These are phyloP conservation scores for Urocynchramus pylzowi DNA, from an alignment of 2,113 vertebrate genomes.

Conservation along the genomic window DNA sequence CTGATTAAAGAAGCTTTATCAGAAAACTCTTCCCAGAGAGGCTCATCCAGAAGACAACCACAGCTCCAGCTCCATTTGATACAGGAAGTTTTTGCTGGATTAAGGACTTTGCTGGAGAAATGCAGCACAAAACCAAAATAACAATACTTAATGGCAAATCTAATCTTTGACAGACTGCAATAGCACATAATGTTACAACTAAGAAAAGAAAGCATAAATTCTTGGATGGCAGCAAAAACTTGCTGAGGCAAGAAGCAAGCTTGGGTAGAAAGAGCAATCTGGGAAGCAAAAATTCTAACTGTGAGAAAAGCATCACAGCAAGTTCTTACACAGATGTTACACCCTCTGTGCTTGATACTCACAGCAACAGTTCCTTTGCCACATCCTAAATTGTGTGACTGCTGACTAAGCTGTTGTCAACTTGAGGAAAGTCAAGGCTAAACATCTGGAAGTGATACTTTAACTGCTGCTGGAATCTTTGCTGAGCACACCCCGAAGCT, in stretches of 20 bases:
- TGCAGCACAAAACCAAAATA: not conserved
- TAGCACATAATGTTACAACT: not conserved
- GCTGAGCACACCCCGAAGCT: not conserved
- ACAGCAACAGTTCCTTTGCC: not conserved
- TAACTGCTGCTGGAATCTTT: not conserved
- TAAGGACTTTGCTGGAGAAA: not conserved
- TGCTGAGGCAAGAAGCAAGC: not conserved
- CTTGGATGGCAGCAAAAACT: not conserved
- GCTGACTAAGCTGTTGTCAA: not conserved
- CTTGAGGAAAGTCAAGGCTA: not conserved
- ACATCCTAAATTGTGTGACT: not conserved
- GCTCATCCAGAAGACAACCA: not conserved
- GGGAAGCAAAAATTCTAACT: not conserved
- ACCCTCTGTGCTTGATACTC: not conserved
- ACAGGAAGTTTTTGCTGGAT: not conserved
- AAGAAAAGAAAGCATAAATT: not conserved
- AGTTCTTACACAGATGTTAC: not conserved
- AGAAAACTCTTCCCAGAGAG: not conserved
- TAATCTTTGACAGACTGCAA: not conserved
- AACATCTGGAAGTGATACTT: not conserved
- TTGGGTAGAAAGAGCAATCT: not conserved
- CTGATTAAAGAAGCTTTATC: not conserved
- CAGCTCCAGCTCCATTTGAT: not conserved
- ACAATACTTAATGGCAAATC: not conserved
- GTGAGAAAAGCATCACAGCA: not conserved